These are phyloP conservation scores for Psylliodes chrysocephalus DNA, from an alignment of 2,888 invertebrate genomes.

Conservation along the genomic window DNA sequence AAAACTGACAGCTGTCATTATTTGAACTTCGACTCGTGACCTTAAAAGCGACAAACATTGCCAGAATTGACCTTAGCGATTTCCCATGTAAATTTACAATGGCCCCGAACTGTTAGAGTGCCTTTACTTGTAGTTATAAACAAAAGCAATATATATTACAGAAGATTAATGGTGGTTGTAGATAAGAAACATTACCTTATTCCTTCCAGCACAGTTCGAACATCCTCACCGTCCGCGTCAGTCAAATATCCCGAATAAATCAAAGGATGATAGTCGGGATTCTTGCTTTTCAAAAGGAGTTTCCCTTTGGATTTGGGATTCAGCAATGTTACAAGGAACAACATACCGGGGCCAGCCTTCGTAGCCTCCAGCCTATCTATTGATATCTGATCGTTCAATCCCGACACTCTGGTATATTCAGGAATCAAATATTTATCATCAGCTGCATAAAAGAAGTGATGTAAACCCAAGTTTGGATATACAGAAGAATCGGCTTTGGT, in stretches of 20 bases:
- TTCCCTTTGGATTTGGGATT: constrained; percentile 68
- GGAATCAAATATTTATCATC: constrained; percentile 43
- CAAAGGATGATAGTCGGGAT: constrained; percentile 70
- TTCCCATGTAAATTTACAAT: no score
- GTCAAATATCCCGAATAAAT: constrained; percentile 74
- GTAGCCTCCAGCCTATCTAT: constrained; percentile 36
- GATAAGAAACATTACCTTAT: constrained; percentile 55
- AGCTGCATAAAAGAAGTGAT: constrained; percentile 55
- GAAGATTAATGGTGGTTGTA: no score
- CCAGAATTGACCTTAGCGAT: no score
- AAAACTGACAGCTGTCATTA: no score
- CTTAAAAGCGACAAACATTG: no score
- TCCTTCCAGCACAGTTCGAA: constrained; percentile 66
- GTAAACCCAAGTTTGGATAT: constrained; percentile 66
- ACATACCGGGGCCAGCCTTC: constrained; percentile 31
- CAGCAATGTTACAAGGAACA: constrained; percentile 43
- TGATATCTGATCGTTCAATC: constrained; percentile 52
- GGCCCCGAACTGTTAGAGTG: no score
- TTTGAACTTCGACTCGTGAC: no score
- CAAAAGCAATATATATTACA: no score
- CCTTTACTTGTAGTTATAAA: no score
- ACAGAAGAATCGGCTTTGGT: constrained; percentile 61
- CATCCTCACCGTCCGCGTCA: constrained; percentile 66
- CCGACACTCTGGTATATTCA: constrained; percentile 42
- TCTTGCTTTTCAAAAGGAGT: constrained; percentile 66